phyloP scores from a whole-genome alignment of 1,140 invertebrate species.

The Triops cancriformis region DNA sequence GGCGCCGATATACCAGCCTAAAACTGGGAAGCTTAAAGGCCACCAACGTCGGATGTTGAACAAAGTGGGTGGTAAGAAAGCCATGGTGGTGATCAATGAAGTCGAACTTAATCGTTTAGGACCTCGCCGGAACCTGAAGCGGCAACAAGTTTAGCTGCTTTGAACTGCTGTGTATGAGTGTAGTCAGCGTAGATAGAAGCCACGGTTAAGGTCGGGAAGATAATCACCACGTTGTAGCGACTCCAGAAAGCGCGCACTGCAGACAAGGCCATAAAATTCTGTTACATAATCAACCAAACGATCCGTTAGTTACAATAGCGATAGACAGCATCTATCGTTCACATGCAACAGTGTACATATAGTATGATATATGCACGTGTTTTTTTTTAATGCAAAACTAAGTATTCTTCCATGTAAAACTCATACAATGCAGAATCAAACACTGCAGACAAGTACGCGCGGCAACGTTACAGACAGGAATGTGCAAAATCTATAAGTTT shows the following conservation, averaged over 20 bases:
- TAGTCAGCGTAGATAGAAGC: conserved; percentile 57
- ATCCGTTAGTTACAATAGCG: too few relatives aligned
- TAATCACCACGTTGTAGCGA: conserved; percentile 18
- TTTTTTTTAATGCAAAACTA: too few relatives aligned
- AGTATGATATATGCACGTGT: too few relatives aligned
- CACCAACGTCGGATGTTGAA: conserved; percentile 19
- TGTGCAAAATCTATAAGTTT: too few relatives aligned
- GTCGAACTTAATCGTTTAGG: background rate
- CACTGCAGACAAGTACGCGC: too few relatives aligned
- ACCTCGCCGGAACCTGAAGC: conserved; percentile 33
- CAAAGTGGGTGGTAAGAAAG: conserved; percentile 22
- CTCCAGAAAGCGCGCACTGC: conserved; percentile 17
- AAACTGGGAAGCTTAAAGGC: conserved; percentile 42
- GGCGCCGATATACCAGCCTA: conserved; percentile 50
- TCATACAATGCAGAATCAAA: too few relatives aligned
- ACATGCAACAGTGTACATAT: too few relatives aligned
- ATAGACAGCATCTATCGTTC: too few relatives aligned
- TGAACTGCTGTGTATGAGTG: conserved; percentile 58
- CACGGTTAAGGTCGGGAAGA: conserved; percentile 51
- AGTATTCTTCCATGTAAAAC: too few relatives aligned
- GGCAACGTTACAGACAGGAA: too few relatives aligned
- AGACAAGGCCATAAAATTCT: background rate
- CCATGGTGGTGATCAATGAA: conserved; percentile 1
- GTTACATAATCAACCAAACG: too few relatives aligned
- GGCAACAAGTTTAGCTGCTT: conserved; percentile 38